Percentiles rank a stretch among this genome's conserved stretches.
Conservation (phyloP, 2,888 invertebrate species). For the Gari tellinella region DNA sequence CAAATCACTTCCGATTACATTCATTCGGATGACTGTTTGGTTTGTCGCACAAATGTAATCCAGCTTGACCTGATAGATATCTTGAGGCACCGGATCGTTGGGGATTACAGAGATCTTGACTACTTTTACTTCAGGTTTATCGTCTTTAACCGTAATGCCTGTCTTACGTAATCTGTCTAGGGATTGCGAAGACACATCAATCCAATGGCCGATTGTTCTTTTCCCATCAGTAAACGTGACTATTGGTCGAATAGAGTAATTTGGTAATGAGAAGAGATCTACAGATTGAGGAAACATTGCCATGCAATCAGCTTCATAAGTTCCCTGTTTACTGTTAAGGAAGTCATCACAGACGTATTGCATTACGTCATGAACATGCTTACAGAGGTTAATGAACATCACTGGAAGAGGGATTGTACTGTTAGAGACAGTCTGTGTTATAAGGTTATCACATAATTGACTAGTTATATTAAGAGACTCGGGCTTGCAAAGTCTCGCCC, state of each 20-base stretch:
- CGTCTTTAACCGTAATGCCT: conserved; percentile 28
- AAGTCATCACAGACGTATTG: no score
- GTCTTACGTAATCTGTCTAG: neutral
- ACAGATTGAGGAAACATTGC: conserved; percentile 7
- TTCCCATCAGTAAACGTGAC: conserved; percentile 14
- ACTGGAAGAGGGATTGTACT: conserved; percentile 1
- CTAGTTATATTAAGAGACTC: no score
- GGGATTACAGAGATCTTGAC: conserved; percentile 38
- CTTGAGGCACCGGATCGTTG: conserved; percentile 45
- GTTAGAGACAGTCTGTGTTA: conserved; percentile 1
- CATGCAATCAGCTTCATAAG: neutral
- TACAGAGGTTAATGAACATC: neutral
- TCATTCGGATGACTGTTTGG: conserved; percentile 44
- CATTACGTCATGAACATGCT: neutral
- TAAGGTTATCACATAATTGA: neutral
- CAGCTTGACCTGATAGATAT: conserved; percentile 48
- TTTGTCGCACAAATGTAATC: conserved; percentile 55
- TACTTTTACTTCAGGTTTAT: conserved; percentile 41
- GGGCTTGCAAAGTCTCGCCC: neutral
- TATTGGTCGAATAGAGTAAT: conserved; percentile 13
- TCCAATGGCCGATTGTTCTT: conserved; percentile 2
- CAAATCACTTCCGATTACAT: conserved; percentile 48
- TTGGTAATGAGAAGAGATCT: conserved; percentile 29
- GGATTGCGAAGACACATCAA: conserved; percentile 10
- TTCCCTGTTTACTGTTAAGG: no score